Evolutionary conservation across 2,113 vertebrate species (phyloP).

Genomic region (Gymnarchus niloticus): DNA sequence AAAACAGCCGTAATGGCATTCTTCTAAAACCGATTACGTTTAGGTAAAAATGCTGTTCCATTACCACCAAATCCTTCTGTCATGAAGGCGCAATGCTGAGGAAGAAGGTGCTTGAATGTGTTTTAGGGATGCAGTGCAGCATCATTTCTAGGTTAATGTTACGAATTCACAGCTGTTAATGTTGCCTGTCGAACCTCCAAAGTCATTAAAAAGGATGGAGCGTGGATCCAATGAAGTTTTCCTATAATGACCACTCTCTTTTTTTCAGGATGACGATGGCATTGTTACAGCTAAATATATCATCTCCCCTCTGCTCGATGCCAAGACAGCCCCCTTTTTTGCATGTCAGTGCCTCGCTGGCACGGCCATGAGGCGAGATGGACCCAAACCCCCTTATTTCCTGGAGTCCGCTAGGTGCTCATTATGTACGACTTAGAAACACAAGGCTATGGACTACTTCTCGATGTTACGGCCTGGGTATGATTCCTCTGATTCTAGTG

Average conservation of each 20-base stretch:
- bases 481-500: background rate
- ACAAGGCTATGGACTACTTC: conserved; percentile 3
- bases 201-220: background rate
- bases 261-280: conserved; percentile 39
- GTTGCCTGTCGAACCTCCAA: background rate
- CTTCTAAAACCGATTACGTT: background rate
- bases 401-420: background rate
- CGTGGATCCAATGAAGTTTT: conserved; percentile 8
- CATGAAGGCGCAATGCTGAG: background rate
- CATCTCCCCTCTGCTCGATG: conserved; percentile 40
- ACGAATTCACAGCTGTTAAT: conserved; percentile 2
- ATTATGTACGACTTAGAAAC: background rate
- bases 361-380: background rate
- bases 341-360: background rate
- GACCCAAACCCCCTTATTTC: conserved; percentile 14
- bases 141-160: conserved; percentile 7
- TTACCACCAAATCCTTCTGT: background rate
- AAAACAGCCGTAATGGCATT: background rate
- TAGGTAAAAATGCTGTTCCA: background rate
- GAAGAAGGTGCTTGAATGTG: background rate
- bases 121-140: too few relatives aligned
- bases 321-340: conserved; percentile 26
- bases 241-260: conserved; percentile 45
- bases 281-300: conserved; percentile 49
- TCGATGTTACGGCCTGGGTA: background rate